Base-by-base conservation (phyloP, 2,113 vertebrate genomes). In the Hippocampus zosterae region DNA sequence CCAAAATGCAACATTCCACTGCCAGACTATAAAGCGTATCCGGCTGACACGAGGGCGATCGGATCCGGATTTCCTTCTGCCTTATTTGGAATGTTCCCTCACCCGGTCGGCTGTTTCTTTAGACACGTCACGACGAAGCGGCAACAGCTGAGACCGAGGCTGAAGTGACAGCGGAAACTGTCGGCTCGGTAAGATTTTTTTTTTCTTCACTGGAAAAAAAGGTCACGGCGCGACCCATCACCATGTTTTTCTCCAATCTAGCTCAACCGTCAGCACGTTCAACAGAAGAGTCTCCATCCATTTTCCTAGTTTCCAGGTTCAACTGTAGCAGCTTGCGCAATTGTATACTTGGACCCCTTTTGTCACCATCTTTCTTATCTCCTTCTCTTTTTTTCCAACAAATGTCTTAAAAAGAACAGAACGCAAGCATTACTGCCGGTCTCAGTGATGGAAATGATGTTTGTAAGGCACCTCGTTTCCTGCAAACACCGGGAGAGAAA, bases 1-100 rank as follows among this genome's bases (percentile, higher is more conserved):
- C 25, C 25, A 59, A 27, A 59, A 29, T 8, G 11, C 11, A 56
- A 23, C n/a, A 19, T 56, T 56, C 23, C 10, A 21, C 8, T 59
- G 56, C 13, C 56, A 59, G 25, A 59, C 5, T 29, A 29, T 2
- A 59, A 25, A 56, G 3, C 3, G 1, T 42, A 63, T 63, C 41
- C 63, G 71, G 73, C 65, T 70, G 52, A 74, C 68, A 69, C 63
- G 62, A 44, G 40, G 23, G 61, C 53, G 72, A 70, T 74, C 72
- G 11, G 8, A 72, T 82, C 68, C 48, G 37, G 23, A 44, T 23
- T 63, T 27, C 55, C 64, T 63, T 37, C 57, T n/a, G 67, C 29
- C 29, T 29, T 29, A 29, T 29, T 3, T 29, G 29, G 29, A 29
- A 29, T 0, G 29, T 29, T 29, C 29, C 29, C 29, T 3, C 29